A percentile compares a stretch with the other conserved stretches of the same genome.
phyloP scores from a whole-genome alignment of 37 sponge, comb jelly and placozoan genomes.

The Chondrosia reniformis region DNA sequence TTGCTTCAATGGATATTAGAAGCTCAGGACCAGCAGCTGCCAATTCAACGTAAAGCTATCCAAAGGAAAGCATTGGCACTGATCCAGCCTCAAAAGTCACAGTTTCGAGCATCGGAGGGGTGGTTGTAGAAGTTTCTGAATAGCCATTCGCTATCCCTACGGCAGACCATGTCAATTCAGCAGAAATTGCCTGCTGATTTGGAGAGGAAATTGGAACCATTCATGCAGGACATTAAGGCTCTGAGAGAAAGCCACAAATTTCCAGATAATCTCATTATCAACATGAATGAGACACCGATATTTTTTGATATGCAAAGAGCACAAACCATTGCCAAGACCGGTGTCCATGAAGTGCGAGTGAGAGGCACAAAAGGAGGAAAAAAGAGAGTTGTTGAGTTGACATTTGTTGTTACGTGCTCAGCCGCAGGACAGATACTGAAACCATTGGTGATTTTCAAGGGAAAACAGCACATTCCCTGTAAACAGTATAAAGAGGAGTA shows the following conservation, averaged over 20 bases:
- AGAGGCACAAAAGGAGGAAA: constrained; percentile 6
- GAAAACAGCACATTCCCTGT: background rate
- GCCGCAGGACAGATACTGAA: constrained; percentile 6
- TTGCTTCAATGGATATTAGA: constrained; percentile 24
- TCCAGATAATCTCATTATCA: constrained; percentile 8
- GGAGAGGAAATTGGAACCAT: constrained; percentile 3
- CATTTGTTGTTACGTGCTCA: too few relatives aligned
- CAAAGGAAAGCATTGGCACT: background rate
- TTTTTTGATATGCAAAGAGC: constrained; percentile 13
- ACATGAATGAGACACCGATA: constrained; percentile 29
- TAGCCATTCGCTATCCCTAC: constrained; percentile 13
- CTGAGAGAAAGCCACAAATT: background rate
- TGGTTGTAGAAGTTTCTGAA: constrained; percentile 38
- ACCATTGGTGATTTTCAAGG: constrained; percentile 19
- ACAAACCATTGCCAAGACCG: constrained; percentile 8
- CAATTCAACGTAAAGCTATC: background rate
- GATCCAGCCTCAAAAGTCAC: background rate
- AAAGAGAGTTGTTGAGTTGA: too few relatives aligned
- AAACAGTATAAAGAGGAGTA: background rate
- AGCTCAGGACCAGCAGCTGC: constrained; percentile 24
- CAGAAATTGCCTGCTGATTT: constrained; percentile 37
- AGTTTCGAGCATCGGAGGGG: constrained; percentile 8
- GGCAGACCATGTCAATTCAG: constrained; percentile 1
- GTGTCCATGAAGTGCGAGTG: background rate
- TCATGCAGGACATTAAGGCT: background rate